Conservation (phyloP, 2,113 vertebrate species). For the Chionodraco myersi region DNA sequence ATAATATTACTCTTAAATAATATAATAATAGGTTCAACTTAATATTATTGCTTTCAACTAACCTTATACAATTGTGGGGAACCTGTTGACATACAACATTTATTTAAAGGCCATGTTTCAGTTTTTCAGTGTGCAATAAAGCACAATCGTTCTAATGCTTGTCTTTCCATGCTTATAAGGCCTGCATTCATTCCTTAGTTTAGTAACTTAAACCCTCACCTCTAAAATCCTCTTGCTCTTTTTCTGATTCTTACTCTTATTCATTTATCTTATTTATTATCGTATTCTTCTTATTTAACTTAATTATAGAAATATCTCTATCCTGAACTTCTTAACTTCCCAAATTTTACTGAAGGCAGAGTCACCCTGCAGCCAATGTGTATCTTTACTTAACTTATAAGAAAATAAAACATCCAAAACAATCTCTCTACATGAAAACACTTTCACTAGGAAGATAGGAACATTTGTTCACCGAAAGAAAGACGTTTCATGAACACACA, state of each 20-base stretch:
- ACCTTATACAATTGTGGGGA: too few species aligned
- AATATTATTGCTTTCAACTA: too few species aligned
- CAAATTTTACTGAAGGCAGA: background rate
- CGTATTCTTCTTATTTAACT: too few species aligned
- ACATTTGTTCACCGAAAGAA: background rate
- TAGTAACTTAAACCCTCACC: background rate
- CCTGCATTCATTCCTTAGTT: background rate
- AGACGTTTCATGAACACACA: background rate
- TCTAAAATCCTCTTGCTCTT: background rate
- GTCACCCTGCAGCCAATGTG: background rate
- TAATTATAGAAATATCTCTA: too few species aligned
- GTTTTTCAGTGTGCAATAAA: too few species aligned
- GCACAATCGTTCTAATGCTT: background rate
- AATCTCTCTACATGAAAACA: background rate
- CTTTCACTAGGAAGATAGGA: background rate
- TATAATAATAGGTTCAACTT: too few species aligned
- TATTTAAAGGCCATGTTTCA: too few species aligned
- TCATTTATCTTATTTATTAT: background rate
- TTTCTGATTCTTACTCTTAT: background rate
- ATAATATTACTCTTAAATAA: too few species aligned
- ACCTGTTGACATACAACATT: too few species aligned
- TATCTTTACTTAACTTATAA: background rate
- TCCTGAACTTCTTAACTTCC: background rate
- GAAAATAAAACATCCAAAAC: background rate
- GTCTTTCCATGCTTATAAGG: background rate